Evolutionary conservation across 2,888 invertebrate species (phyloP), one percentile per base, ranked within the genome.

Genomic region (Nasonia oneida): DNA sequence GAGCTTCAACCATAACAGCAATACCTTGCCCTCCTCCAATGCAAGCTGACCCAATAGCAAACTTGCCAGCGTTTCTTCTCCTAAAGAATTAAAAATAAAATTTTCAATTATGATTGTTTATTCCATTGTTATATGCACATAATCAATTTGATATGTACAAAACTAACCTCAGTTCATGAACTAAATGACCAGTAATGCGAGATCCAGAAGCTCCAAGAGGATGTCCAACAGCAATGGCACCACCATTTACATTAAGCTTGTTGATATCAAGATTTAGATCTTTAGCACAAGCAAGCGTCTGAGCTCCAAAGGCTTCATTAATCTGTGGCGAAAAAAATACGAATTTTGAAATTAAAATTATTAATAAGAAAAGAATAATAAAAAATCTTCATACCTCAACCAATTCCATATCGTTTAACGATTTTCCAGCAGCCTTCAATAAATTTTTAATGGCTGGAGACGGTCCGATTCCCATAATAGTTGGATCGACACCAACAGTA

Each of bases 1-100:
- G 94, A 53, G 95, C 93, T 94, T 99, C 99, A 73, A 99, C 92
- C 92, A 99, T 94, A 18, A 99, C 91, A 2, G 99, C 98, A 91
- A 99, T 99, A 86, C 99, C 99, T 94, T 99, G 99, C 3, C 99
- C 99, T 73, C 99, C 99, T 47, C 99, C 99, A 94, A 99, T 99
- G 93, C 99, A 99, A 0, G 99, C 99, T 0, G 99, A 97, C 14
- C 99, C 99, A 92, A 99, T 96, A 53, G 96, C 99, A 86, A 97
- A 96, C 93, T 98, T 98, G 42, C 96, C 95, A 88, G 97, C 96
- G 88, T 98, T 96, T 94, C 98, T 98, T 94, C 98, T 98, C 39
- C 71, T 71, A 39, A n/a, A 71, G 10, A 37, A 15, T 64, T 14
- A 29, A 57, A 67, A 67, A 33, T 67, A 29, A 67, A 67, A 61